Conservation (phyloP, 2,888 invertebrate genomes). For the Chrysolina haemoptera region DNA sequence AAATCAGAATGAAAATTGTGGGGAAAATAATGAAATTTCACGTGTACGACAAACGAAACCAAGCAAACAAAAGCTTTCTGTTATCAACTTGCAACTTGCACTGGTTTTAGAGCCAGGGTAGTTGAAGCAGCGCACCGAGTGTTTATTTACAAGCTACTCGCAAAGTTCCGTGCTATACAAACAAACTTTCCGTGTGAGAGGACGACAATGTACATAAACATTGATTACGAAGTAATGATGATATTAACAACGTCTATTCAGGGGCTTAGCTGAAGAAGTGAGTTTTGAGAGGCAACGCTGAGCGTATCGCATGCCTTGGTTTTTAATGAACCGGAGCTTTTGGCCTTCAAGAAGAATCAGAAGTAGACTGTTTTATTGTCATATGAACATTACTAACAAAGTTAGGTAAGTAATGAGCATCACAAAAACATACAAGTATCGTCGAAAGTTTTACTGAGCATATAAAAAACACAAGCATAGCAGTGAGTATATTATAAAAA, state of each 20-base stretch:
- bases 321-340: background rate
- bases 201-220: conserved; percentile 16
- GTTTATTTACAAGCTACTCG: conserved; percentile 15
- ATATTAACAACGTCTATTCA: conserved; percentile 12
- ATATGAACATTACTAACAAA: no score
- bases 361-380: no score
- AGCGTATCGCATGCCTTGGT: background rate
- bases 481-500: no score
- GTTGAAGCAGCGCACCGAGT: background rate
- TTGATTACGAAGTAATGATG: conserved; percentile 20
- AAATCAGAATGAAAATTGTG: background rate
- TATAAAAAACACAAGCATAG: no score
- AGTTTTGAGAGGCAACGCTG: background rate
- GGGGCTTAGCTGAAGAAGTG: background rate
- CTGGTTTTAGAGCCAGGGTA: background rate
- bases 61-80: conserved; percentile 9
- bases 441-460: no score
- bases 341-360: no score
- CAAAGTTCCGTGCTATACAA: conserved; percentile 13
- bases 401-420: no score
- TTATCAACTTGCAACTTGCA: conserved; percentile 4
- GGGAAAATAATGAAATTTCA: background rate
- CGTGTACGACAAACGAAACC: background rate
- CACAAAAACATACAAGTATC: no score
- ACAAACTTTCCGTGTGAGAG: background rate